Evolutionary conservation across 2,888 invertebrate genomes (phyloP).

Genomic region (Volucella bombylans): DNA sequence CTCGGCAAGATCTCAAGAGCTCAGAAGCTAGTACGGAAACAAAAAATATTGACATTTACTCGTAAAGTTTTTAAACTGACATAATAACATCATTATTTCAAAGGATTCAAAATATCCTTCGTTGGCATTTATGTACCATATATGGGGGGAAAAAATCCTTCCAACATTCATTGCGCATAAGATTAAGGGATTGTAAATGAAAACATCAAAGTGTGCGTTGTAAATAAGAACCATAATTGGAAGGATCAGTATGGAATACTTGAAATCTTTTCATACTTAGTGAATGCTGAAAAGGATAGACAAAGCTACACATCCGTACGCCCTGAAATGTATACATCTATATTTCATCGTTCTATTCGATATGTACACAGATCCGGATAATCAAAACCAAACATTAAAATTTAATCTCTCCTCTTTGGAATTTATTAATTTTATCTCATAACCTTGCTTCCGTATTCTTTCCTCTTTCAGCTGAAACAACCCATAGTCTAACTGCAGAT

Average conservation of each 20-base stretch:
- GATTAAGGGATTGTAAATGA: neutral
- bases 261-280: no score
- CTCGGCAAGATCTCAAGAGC: no score
- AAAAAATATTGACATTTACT: no score
- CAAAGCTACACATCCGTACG: neutral
- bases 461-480: neutral
- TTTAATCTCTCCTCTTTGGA: slow-evolving; percentile 37
- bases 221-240: neutral
- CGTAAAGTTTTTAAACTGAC: no score
- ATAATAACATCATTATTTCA: no score
- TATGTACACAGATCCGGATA: neutral
- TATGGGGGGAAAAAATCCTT: no score
- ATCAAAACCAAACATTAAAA: slow-evolving; percentile 54
- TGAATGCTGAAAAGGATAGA: neutral
- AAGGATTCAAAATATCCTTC: neutral
- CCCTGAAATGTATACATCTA: neutral
- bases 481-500: neutral
- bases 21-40: no score
- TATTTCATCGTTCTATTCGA: neutral
- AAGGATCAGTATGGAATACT: neutral
- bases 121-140: neutral
- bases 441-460: neutral
- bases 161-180: neutral
- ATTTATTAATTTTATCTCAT: slow-evolving; percentile 47
- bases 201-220: neutral